Evolutionary conservation across 2,888 invertebrate species (phyloP).

Genomic region (Ganaspis brasiliensis): DNA sequence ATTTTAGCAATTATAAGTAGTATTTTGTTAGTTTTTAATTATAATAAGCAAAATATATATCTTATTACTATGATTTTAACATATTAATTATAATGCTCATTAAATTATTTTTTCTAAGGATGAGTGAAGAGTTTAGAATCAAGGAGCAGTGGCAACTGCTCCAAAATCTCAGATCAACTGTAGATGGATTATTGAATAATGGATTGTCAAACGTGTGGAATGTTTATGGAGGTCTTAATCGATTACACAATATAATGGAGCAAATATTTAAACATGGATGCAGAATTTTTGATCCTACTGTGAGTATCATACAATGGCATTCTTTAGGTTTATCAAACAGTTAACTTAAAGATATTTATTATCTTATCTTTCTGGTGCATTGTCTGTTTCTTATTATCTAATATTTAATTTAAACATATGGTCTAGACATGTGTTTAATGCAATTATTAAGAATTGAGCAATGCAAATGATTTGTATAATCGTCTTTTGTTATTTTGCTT

Average conservation of each 20-base stretch:
- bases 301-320: slow-evolving; percentile 42
- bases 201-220: slow-evolving; percentile 84
- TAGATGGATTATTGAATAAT: slow-evolving; percentile 83
- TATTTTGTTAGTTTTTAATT: no score
- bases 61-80: background rate
- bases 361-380: slow-evolving; percentile 12
- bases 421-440: background rate
- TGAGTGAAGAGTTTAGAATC: slow-evolving; percentile 67
- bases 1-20: no score
- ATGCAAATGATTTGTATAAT: slow-evolving; percentile 30
- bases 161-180: slow-evolving; percentile 82
- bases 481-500: slow-evolving; percentile 4
- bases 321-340: background rate
- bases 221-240: slow-evolving; percentile 83
- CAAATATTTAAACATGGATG: slow-evolving; percentile 84
- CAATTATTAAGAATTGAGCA: slow-evolving; percentile 4
- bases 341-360: background rate
- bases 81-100: background rate
- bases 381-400: slow-evolving; percentile 13
- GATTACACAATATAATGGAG: slow-evolving; percentile 82
- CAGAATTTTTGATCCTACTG: slow-evolving; percentile 69
- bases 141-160: slow-evolving; percentile 81
- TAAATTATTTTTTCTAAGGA: slow-evolving; percentile 44
- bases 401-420: background rate
- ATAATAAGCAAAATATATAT: no score